Evolutionary conservation across 2,888 invertebrate species (phyloP).

Genomic region (Empis stercorea): DNA sequence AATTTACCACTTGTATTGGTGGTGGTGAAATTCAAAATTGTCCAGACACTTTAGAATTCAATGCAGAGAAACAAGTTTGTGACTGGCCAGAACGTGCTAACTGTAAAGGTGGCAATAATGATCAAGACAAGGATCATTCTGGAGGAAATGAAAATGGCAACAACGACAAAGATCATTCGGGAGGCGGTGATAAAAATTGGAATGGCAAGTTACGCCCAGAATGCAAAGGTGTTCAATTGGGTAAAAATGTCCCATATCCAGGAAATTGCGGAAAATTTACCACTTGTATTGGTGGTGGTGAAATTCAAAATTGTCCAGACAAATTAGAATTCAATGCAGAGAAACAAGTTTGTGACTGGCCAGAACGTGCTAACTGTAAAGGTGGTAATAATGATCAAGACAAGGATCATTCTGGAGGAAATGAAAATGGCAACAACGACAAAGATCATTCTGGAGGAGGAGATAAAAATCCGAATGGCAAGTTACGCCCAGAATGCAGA

Average conservation of each 20-base stretch:
- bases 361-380: neutral
- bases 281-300: neutral
- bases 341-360: neutral
- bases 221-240: slow-evolving; percentile 10
- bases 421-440: slow-evolving; percentile 10
- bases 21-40: slow-evolving; percentile 10
- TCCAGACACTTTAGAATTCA: neutral
- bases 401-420: slow-evolving; percentile 1
- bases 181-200: neutral
- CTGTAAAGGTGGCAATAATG: neutral
- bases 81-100: neutral
- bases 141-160: slow-evolving; percentile 5
- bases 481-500: slow-evolving; percentile 11
- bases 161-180: slow-evolving; percentile 13
- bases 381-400: neutral
- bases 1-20: slow-evolving; percentile 21
- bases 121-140: slow-evolving; percentile 4
- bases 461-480: too few species aligned
- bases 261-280: slow-evolving; percentile 3
- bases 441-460: slow-evolving; percentile 13
- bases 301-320: neutral
- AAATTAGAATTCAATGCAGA: neutral
- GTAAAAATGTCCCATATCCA: slow-evolving; percentile 1
- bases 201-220: slow-evolving; percentile 9
- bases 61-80: neutral